Evolutionary conservation across 2,797 vertebrate genomes (phyloP).

Genomic region (Nannoperca obscura): DNA sequence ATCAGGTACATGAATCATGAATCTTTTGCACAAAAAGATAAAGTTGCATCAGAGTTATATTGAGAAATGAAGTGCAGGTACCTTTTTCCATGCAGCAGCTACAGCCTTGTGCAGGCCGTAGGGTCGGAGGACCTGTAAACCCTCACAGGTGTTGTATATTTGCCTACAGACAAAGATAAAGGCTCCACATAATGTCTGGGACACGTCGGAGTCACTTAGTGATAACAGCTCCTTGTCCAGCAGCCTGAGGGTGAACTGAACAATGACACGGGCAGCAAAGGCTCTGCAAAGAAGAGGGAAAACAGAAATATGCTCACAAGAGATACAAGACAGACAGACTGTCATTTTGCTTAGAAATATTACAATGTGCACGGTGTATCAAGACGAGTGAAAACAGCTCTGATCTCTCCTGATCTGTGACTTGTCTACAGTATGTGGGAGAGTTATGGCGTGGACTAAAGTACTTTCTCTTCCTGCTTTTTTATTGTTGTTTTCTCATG

Average conservation of each 20-base stretch:
- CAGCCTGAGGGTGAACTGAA: constrained; percentile 92
- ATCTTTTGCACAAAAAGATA: neutral
- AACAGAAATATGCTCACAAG: neutral
- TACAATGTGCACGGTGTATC: neutral
- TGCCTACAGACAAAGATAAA: constrained; percentile 95
- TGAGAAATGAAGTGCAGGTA: constrained; percentile 58
- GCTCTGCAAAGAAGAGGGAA: constrained; percentile 78
- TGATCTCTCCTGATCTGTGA: neutral
- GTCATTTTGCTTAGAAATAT: neutral
- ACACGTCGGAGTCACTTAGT: constrained; percentile 78
- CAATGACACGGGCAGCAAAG: constrained; percentile 88
- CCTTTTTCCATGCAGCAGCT: constrained; percentile 92
- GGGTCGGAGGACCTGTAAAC: constrained; percentile 88
- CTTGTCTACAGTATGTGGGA: neutral
- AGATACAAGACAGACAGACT: neutral
- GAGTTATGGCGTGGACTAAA: neutral
- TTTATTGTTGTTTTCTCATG: neutral
- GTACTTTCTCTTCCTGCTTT: neutral
- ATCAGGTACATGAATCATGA: no score
- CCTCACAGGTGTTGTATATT: constrained; percentile 95
- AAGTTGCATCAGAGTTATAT: neutral
- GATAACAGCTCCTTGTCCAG: constrained; percentile 86
- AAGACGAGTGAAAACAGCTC: neutral
- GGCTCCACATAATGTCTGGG: constrained; percentile 88
- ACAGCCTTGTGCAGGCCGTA: constrained; percentile 90